phyloP scores from a whole-genome alignment of 2,888 invertebrate species.

The Pherbina coryleti region DNA sequence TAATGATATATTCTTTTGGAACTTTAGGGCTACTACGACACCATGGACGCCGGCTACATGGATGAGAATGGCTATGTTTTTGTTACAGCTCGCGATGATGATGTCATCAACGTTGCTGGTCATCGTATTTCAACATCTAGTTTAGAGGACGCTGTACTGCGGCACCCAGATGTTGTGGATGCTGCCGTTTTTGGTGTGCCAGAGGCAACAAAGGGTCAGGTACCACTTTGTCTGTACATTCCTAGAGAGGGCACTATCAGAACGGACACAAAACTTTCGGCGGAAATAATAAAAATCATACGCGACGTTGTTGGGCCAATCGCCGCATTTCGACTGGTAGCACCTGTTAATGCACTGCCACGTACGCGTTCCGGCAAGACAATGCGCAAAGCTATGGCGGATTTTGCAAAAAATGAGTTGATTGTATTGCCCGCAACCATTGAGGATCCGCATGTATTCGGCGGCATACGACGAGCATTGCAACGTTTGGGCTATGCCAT shows the following conservation, averaged over 20 bases:
- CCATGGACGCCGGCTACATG: slow-evolving; percentile 93
- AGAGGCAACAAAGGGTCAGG: slow-evolving; percentile 89
- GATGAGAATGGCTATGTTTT: slow-evolving; percentile 87
- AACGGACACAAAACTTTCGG: slow-evolving; percentile 63
- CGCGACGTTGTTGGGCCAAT: slow-evolving; percentile 76
- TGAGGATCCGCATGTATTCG: slow-evolving; percentile 87
- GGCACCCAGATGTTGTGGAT: slow-evolving; percentile 88
- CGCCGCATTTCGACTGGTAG: slow-evolving; percentile 86
- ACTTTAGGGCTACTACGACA: slow-evolving; percentile 76
- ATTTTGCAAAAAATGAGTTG: slow-evolving; percentile 84
- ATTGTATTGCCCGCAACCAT: slow-evolving; percentile 88
- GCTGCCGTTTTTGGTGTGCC: slow-evolving; percentile 92
- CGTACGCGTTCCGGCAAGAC: slow-evolving; percentile 85
- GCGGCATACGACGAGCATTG: slow-evolving; percentile 80
- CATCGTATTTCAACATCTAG: slow-evolving; percentile 91
- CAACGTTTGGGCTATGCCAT: slow-evolving; percentile 83
- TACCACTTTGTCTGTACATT: slow-evolving; percentile 89
- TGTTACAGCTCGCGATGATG: slow-evolving; percentile 92
- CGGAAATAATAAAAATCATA: slow-evolving; percentile 67
- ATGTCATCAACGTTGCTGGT: slow-evolving; percentile 94
- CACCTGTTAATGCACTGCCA: slow-evolving; percentile 84
- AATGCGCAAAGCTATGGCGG: slow-evolving; percentile 85
- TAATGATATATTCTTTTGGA: background rate
- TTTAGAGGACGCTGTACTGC: slow-evolving; percentile 88
- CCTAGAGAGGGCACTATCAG: slow-evolving; percentile 71